Evolutionary conservation across 2,797 vertebrate genomes (phyloP).

Genomic region (Mus caroli): DNA sequence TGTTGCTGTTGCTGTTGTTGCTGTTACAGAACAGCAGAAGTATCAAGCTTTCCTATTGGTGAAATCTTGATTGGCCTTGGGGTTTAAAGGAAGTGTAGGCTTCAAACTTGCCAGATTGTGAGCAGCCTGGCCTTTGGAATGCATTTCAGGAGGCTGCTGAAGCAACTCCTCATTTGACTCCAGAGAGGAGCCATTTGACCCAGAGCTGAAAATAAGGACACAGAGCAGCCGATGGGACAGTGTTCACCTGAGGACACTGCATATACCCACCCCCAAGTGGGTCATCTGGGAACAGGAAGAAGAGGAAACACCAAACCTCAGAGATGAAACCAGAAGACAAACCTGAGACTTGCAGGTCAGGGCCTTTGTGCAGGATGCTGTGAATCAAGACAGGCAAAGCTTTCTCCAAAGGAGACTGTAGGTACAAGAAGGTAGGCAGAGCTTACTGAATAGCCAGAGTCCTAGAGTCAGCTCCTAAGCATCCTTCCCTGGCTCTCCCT

Average conservation of each 20-base stretch:
- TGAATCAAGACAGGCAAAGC: background rate
- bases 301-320: background rate
- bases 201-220: background rate
- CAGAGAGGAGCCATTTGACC: background rate
- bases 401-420: background rate
- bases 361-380: background rate
- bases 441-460: background rate
- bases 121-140: background rate
- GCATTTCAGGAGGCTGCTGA: background rate
- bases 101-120: background rate
- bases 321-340: constrained; percentile 7
- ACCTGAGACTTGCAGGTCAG: background rate
- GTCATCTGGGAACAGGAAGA: background rate
- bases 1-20: too few species aligned
- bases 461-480: background rate
- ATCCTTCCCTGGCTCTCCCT: background rate
- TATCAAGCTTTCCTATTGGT: background rate
- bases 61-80: background rate
- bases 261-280: background rate
- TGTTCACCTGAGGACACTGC: background rate
- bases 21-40: background rate
- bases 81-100: background rate
- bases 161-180: background rate
- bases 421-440: background rate
- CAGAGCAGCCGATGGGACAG: background rate